Percentiles rank a stretch among this genome's conserved stretches.
Evolutionary conservation across 2,888 invertebrate genomes (phyloP).

Genomic region (Rhyacophila evoluta): DNA sequence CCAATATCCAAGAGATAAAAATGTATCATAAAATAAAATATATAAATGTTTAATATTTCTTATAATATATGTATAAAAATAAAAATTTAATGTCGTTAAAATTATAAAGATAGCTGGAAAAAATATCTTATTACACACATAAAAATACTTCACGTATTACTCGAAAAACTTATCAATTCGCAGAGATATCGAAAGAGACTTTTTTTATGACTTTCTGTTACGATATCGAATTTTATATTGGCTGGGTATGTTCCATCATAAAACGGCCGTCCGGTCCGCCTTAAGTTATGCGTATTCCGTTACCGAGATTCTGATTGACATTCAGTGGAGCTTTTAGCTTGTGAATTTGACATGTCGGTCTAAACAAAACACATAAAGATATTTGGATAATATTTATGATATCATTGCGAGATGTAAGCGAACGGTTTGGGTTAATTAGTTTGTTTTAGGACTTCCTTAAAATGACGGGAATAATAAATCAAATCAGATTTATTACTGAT

Average conservation of each 20-base stretch:
- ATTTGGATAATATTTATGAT: slow-evolving; percentile 25
- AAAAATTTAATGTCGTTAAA: too few relatives aligned
- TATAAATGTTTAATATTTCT: too few relatives aligned
- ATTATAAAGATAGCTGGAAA: too few relatives aligned
- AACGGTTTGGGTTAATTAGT: neutral
- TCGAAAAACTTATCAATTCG: neutral
- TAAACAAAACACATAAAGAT: slow-evolving; percentile 28
- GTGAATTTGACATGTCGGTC: slow-evolving; percentile 13
- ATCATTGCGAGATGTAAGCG: neutral
- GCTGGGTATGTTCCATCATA: slow-evolving; percentile 34
- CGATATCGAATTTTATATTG: slow-evolving; percentile 32
- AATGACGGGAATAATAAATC: neutral
- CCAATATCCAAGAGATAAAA: too few relatives aligned
- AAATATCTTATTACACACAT: neutral
- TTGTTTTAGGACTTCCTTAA: slow-evolving; percentile 19
- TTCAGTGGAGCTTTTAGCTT: slow-evolving; percentile 40
- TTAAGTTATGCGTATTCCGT: slow-evolving; percentile 27
- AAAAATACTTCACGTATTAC: neutral
- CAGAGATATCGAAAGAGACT: neutral
- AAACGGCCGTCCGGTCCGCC: slow-evolving; percentile 31
- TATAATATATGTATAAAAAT: too few relatives aligned
- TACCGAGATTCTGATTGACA: slow-evolving; percentile 32
- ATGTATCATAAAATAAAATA: too few relatives aligned
- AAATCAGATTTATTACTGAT: neutral
- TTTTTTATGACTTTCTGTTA: slow-evolving; percentile 31